phyloP scores from a whole-genome alignment of 2,797 vertebrate species.

The Poeciliopsis paucimaculata region DNA sequence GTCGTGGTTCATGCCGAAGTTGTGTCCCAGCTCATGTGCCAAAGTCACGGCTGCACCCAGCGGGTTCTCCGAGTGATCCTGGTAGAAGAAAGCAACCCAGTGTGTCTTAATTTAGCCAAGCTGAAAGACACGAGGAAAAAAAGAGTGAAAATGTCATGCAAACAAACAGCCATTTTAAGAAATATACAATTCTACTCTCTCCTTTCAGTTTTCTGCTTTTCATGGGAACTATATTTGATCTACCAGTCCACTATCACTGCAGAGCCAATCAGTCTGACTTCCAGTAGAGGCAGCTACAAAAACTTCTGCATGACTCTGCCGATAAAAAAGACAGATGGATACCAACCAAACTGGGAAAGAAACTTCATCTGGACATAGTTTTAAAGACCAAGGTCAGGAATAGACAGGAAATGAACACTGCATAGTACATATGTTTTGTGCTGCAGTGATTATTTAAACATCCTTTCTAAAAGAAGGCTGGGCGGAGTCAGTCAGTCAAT shows the following conservation, averaged over 20 bases:
- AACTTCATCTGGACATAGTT: constrained; percentile 28
- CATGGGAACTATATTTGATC: constrained; percentile 54
- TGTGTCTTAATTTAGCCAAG: neutral
- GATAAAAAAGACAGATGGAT: constrained; percentile 51
- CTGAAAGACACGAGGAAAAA: constrained; percentile 1
- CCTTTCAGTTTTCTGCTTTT: constrained; percentile 37
- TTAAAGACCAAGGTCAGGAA: constrained; percentile 11
- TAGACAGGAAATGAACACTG: neutral
- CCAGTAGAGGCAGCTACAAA: constrained; percentile 40
- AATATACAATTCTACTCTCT: constrained; percentile 6
- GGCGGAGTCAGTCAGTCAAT: too few relatives aligned
- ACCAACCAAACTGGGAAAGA: constrained; percentile 17
- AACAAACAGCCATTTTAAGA: constrained; percentile 26
- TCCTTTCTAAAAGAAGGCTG: neutral
- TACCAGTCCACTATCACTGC: constrained; percentile 52
- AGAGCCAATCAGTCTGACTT: constrained; percentile 58
- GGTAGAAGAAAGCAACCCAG: neutral
- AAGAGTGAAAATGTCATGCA: constrained; percentile 14
- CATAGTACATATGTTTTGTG: neutral
- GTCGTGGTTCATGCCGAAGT: constrained; percentile 99
- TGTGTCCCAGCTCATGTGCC: constrained; percentile 97
- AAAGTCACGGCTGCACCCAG: constrained; percentile 95
- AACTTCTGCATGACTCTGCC: constrained; percentile 44
- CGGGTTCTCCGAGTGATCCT: constrained; percentile 98
- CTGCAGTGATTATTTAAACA: neutral